These are phyloP conservation scores for Clarias pachynema DNA, from an alignment of 2,797 vertebrate genomes.

Conservation along the genomic window DNA sequence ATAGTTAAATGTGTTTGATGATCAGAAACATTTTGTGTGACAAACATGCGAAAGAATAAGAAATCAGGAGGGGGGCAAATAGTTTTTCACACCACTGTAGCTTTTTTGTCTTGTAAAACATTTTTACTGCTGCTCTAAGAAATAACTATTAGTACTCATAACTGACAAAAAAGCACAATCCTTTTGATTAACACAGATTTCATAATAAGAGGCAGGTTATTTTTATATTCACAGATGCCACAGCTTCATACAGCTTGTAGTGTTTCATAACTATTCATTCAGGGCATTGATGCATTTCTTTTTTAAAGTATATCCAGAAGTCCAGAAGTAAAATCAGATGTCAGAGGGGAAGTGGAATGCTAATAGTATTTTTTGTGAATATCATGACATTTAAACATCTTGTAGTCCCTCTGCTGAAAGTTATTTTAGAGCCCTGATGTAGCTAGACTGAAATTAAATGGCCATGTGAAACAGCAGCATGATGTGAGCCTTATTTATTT, in stretches of 20 bases:
- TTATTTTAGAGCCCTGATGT: neutral
- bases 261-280: neutral
- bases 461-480: neutral
- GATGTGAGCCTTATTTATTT: neutral
- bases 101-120: neutral
- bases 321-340: neutral
- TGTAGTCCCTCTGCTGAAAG: neutral
- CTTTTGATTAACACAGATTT: neutral
- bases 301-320: neutral
- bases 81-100: too few relatives aligned
- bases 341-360: neutral
- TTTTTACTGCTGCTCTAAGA: too few relatives aligned
- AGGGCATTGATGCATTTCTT: neutral
- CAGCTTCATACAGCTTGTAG: neutral
- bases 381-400: neutral
- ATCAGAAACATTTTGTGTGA: too few relatives aligned
- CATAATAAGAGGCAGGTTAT: neutral
- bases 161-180: neutral
- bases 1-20: too few relatives aligned
- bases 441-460: too few relatives aligned
- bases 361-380: neutral
- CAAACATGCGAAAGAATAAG: too few relatives aligned
- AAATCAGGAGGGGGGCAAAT: too few relatives aligned
- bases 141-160: neutral
- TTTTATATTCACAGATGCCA: conserved; percentile 2